Percentiles rank a stretch among this genome's conserved stretches.
Conservation (phyloP, 1,140 invertebrate species). For the Gonatopus flavifemur region DNA sequence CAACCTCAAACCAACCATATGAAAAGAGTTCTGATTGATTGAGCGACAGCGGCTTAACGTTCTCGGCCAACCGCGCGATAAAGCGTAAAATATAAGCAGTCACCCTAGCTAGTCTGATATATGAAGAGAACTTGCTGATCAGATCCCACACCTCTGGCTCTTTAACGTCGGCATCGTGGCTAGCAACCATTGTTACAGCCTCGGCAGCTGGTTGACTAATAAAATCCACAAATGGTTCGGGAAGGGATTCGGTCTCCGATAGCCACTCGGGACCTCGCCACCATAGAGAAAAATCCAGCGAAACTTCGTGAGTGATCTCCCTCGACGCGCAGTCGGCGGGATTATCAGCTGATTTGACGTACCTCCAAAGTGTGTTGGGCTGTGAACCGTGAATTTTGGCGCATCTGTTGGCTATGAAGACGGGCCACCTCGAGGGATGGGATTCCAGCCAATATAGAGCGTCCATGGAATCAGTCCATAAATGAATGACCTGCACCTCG, state of each 20-base stretch:
- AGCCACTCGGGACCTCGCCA: neutral
- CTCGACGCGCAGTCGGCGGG: neutral
- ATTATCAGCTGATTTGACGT: neutral
- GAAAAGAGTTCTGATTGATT: too few species aligned
- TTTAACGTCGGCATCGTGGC: neutral
- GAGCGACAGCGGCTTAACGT: too few species aligned
- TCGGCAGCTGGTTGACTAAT: neutral
- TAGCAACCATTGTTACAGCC: too few species aligned
- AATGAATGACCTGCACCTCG: too few species aligned
- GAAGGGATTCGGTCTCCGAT: rapidly evolving
- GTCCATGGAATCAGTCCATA: too few species aligned
- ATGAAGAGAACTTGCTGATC: neutral
- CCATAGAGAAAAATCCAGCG: neutral
- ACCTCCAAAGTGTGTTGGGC: neutral
- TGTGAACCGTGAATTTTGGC: too few species aligned
- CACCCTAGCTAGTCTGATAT: neutral
- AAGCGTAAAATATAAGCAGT: neutral
- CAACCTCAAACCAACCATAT: too few species aligned
- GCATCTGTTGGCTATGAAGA: too few species aligned
- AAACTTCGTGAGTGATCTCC: neutral
- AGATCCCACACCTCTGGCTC: neutral
- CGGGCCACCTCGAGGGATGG: too few species aligned
- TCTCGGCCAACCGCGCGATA: too few species aligned
- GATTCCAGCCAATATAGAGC: too few species aligned
- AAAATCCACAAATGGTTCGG: neutral